Base-by-base conservation (phyloP, 2,888 invertebrate species). In the Dinocampus coccinellae region DNA sequence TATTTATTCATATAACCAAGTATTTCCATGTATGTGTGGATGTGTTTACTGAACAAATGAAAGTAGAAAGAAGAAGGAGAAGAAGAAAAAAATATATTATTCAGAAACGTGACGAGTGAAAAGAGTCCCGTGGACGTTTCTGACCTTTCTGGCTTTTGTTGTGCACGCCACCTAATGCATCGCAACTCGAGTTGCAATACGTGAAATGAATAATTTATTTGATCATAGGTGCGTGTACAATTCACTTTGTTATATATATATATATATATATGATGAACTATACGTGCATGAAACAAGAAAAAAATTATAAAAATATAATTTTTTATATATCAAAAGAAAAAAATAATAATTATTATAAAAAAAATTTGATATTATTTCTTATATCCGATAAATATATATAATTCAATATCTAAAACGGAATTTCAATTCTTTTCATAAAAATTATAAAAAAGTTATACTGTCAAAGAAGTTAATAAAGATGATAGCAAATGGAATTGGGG, bases 131-230 rank as follows among this genome's bases (percentile, higher is more conserved):
- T 55, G 9, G 53, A 58, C 67, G 34, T 24, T 64, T 42, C 53
- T 62, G 58, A 72, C 68, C 68, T 66, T 65, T 67, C 67, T 79
- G 79, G 79, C 47, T 29, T 42, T 52, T 64, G 63, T 64, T 64
- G 52, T 26, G 29, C 52, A 78, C 79, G 79, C 78, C 78, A 66
- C n/a, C 77, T 83, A 80, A 82, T 82, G 81, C 81, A 80, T 76
- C 80, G 76, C 75, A 75, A 77, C 73, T 76, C 77, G 76, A 76
- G 78, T 77, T 73, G 72, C 74, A 69, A 73, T 75, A 81, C 81
- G 80, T 78, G 83, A 77, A 75, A 52, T 61, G 80, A 80, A 80
- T 81, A 76, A 76, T 66, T 34, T 39, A 7, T 13, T 26, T 22
- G 57, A 22, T n/a, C 42, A 34, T 61, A 29, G 75, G 55, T 64